These are phyloP conservation scores for Chymomyza fuscimana DNA, from an alignment of 2,888 invertebrate species.

Conservation along the genomic window DNA sequence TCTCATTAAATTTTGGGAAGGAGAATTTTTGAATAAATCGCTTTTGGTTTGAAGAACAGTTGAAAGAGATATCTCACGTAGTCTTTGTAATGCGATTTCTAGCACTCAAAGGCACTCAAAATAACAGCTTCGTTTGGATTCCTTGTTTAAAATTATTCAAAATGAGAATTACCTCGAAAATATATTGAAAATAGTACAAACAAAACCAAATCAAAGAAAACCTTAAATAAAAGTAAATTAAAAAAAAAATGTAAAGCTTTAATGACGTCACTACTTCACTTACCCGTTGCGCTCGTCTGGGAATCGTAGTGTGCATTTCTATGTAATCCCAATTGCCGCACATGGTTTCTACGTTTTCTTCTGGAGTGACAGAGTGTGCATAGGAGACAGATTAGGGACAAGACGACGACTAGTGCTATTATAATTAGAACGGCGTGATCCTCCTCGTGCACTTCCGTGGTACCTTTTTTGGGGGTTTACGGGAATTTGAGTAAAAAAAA, in stretches of 20 bases:
- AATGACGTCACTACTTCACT: conserved; percentile 13
- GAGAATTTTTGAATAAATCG: too few species aligned
- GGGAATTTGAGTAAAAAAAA: conserved; percentile 24
- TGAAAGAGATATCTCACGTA: too few species aligned
- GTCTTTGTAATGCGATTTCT: too few species aligned
- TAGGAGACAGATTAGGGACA: conserved; percentile 81
- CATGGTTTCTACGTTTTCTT: conserved; percentile 80
- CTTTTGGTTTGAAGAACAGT: too few species aligned
- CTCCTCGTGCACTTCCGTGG: conserved; percentile 80
- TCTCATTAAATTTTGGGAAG: too few species aligned
- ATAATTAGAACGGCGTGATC: conserved; percentile 81
- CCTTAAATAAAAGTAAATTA: conserved; percentile 53
- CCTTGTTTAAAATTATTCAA: background rate
- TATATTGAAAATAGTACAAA: conserved; percentile 20
- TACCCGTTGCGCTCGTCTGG: conserved; percentile 80
- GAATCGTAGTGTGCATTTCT: conserved; percentile 80
- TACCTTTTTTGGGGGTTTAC: conserved; percentile 69
- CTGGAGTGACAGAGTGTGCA: conserved; percentile 81
- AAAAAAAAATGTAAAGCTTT: conserved; percentile 32
- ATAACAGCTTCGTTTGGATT: background rate
- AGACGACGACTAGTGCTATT: conserved; percentile 80
- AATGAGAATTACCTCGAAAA: conserved; percentile 41
- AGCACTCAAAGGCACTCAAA: too few species aligned
- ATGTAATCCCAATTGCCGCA: conserved; percentile 79
- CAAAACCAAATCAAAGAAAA: conserved; percentile 54